Conservation (phyloP, 2,888 invertebrate species). For the Subacronicta megacephala region DNA sequence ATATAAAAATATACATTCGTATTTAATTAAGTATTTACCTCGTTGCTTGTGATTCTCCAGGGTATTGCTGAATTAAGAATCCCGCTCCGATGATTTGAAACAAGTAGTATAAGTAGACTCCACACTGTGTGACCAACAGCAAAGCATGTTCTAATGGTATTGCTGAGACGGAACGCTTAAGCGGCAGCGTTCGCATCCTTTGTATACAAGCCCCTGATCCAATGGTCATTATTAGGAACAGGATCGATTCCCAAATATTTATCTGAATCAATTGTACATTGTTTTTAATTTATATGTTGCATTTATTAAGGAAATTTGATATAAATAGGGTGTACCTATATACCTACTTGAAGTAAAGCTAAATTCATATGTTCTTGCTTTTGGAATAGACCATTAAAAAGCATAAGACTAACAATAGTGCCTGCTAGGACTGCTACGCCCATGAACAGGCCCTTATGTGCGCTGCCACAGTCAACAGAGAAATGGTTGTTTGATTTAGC, state of each 20-base stretch:
- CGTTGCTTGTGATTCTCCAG: constrained; percentile 77
- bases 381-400: constrained; percentile 92
- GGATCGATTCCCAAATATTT: constrained; percentile 88
- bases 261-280: constrained; percentile 71
- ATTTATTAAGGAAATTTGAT: too few species aligned
- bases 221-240: constrained; percentile 81
- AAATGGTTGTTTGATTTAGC: constrained; percentile 87
- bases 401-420: constrained; percentile 92
- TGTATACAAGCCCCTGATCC: constrained; percentile 82
- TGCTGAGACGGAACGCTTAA: constrained; percentile 72
- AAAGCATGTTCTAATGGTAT: constrained; percentile 92
- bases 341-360: constrained; percentile 89
- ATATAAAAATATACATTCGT: too few species aligned
- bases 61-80: constrained; percentile 83
- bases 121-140: constrained; percentile 94
- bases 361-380: constrained; percentile 86
- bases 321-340: neutral
- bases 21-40: constrained; percentile 71
- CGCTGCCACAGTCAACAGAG: constrained; percentile 93
- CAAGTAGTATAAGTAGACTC: constrained; percentile 93
- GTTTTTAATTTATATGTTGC: neutral
- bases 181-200: constrained; percentile 77
- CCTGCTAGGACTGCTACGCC: constrained; percentile 92
- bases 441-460: constrained; percentile 92
- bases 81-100: constrained; percentile 94